phyloP scores from a whole-genome alignment of 2,797 vertebrate genomes.

The Lepus oiostolus region DNA sequence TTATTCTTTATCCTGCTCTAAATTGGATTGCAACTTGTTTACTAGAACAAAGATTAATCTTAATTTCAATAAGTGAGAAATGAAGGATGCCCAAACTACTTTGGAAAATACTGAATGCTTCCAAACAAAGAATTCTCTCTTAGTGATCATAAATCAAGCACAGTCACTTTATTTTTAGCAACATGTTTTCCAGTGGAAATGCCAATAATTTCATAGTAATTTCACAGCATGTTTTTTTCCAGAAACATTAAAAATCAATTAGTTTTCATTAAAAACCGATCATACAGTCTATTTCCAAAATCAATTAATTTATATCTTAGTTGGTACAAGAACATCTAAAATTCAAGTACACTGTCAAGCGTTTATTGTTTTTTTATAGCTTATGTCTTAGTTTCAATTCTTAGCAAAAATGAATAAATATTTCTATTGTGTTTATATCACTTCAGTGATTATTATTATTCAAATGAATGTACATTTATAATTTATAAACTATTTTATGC shows the following conservation, averaged over 20 bases:
- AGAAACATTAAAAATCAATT: slow-evolving; percentile 72
- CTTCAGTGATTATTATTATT: neutral
- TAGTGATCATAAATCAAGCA: slow-evolving; percentile 32
- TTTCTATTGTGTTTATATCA: neutral
- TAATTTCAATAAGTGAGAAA: neutral
- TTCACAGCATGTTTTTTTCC: slow-evolving; percentile 41
- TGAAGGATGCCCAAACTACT: neutral
- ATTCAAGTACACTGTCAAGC: slow-evolving; percentile 9
- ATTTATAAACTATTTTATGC: neutral
- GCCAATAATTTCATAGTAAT: slow-evolving; percentile 14
- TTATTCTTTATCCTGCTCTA: neutral
- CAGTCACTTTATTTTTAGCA: slow-evolving; percentile 55
- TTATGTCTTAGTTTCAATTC: neutral
- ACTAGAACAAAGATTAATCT: neutral
- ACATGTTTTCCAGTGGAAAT: slow-evolving; percentile 1
- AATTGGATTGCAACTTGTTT: slow-evolving; percentile 12
- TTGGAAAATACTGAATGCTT: neutral
- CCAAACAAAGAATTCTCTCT: slow-evolving; percentile 14
- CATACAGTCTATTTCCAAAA: slow-evolving; percentile 10
- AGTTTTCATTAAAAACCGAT: slow-evolving; percentile 57
- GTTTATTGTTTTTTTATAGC: neutral
- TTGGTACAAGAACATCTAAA: slow-evolving; percentile 5
- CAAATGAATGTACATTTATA: neutral
- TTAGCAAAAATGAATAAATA: neutral
- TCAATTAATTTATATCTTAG: neutral